Percentiles rank a stretch among this genome's conserved stretches.
Conservation (phyloP, 2,888 invertebrate species). For the Tricholauxania praeusta region DNA sequence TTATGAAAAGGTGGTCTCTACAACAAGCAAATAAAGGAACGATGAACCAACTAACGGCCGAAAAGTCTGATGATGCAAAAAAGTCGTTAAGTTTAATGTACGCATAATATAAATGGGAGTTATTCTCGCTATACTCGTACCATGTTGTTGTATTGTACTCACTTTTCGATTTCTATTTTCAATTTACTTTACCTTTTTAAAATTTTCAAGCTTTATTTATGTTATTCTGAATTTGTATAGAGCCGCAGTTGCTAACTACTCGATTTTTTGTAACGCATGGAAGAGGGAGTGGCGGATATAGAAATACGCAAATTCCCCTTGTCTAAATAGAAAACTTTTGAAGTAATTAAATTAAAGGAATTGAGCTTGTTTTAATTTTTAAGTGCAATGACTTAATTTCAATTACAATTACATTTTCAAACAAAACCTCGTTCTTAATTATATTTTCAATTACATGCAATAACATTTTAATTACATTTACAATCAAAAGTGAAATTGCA, state of each 20-base stretch:
- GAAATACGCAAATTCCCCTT: no score
- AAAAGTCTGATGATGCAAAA: conserved; percentile 24
- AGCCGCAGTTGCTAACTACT: neutral
- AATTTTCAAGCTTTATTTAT: conserved; percentile 7
- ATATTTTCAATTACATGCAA: no score
- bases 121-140: conserved; percentile 2
- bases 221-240: conserved; percentile 2
- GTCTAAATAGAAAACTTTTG: no score
- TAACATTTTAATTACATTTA: no score
- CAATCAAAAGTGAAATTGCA: no score
- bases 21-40: no score
- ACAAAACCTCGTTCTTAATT: no score
- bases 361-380: no score
- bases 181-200: neutral
- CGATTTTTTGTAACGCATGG: neutral
- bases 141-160: neutral
- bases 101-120: conserved; percentile 41
- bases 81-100: conserved; percentile 49
- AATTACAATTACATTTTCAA: no score
- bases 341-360: no score
- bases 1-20: no score
- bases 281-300: neutral
- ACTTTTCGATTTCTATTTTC: neutral
- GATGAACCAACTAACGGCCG: conserved; percentile 17
- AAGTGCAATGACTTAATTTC: no score